phyloP scores from a whole-genome alignment of 2,888 invertebrate genomes.

The Drosophila hamatofila region DNA sequence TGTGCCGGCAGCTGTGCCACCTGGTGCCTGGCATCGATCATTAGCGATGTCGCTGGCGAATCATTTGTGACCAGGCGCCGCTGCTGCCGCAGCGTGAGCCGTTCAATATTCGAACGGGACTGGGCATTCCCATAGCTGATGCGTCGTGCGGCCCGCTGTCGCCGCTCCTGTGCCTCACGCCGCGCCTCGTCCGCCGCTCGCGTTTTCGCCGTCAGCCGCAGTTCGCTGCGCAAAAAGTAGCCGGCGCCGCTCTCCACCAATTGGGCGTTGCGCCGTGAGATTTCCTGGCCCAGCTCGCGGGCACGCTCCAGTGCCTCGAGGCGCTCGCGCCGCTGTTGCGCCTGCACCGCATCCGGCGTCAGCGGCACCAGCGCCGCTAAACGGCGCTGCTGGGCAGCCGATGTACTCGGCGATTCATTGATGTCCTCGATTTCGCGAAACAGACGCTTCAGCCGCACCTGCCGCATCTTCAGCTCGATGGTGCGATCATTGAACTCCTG shows the following conservation, averaged over 20 bases:
- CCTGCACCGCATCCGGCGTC: slow-evolving; percentile 22
- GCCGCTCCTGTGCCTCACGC: slow-evolving; percentile 45
- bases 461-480: slow-evolving; percentile 78
- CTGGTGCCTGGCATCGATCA: not conserved
- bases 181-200: slow-evolving; percentile 46
- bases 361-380: slow-evolving; percentile 14
- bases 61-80: slow-evolving; percentile 20
- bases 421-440: slow-evolving; percentile 79
- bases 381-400: not conserved
- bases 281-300: slow-evolving; percentile 69
- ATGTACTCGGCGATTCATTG: slow-evolving; percentile 46
- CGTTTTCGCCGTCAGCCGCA: slow-evolving; percentile 48
- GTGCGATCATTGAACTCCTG: slow-evolving; percentile 75
- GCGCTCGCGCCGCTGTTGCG: slow-evolving; percentile 49
- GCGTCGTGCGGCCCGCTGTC: slow-evolving; percentile 64
- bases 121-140: slow-evolving; percentile 76
- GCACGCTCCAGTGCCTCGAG: slow-evolving; percentile 61
- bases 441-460: slow-evolving; percentile 74
- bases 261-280: slow-evolving; percentile 69
- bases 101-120: slow-evolving; percentile 70
- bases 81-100: slow-evolving; percentile 44
- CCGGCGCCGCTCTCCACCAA: slow-evolving; percentile 38
- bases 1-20: slow-evolving; percentile 3
- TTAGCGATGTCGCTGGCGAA: slow-evolving; percentile 1
- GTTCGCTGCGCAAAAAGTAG: slow-evolving; percentile 39